phyloP scores from a whole-genome alignment of 2,113 vertebrate genomes.

The Campylorhamphus procurvoides region DNA sequence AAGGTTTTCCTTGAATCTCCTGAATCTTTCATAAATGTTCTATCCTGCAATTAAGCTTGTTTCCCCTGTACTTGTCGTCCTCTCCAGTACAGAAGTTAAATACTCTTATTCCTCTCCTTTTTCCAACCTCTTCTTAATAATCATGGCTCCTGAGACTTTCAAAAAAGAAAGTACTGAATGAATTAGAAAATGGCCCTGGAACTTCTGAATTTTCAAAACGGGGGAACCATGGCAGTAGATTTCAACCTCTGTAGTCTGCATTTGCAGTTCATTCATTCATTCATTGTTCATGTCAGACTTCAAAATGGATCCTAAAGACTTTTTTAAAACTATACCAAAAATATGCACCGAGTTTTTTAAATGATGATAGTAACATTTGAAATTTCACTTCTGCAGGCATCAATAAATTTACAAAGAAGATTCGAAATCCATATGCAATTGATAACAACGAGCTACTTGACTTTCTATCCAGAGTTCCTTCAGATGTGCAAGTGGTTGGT shows the following conservation, averaged over 20 bases:
- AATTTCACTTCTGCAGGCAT: constrained; percentile 82
- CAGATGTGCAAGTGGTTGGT: constrained; percentile 97
- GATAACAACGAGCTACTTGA: constrained; percentile 98
- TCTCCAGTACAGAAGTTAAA: neutral
- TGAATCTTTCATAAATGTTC: neutral
- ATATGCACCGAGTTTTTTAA: neutral
- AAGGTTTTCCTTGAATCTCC: neutral
- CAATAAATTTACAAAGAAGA: constrained; percentile 99
- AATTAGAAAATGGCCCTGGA: neutral
- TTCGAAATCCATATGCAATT: constrained; percentile 92
- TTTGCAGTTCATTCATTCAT: neutral
- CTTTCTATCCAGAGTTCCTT: constrained; percentile 97
- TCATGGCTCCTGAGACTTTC: neutral
- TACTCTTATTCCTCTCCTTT: neutral
- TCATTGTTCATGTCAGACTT: neutral
- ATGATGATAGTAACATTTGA: constrained; percentile 5
- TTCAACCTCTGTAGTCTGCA: neutral
- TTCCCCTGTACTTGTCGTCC: neutral
- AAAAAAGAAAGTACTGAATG: neutral
- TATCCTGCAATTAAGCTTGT: neutral
- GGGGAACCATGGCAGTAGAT: neutral
- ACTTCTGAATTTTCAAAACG: neutral
- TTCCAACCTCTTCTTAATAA: neutral
- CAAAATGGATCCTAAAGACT: neutral
- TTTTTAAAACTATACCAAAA: neutral